Conservation (phyloP, 23 tunicate species). For the Halocynthia aurantium region DNA sequence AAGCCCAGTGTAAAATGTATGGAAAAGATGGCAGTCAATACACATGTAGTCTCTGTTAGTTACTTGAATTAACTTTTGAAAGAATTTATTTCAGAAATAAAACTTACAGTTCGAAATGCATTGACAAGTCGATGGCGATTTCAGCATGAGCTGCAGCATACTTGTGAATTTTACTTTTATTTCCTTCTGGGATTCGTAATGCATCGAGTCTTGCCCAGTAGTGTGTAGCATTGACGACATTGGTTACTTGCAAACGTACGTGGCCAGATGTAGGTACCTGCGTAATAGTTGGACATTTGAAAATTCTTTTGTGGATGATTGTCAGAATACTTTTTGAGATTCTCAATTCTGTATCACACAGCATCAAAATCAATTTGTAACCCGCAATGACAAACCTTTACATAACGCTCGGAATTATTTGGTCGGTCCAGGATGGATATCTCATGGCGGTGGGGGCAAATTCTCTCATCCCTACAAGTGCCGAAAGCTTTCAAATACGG, state of each 20-base stretch:
- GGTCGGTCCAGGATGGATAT: constrained; percentile 32
- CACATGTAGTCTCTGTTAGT: too few relatives aligned
- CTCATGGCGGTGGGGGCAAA: constrained; percentile 41
- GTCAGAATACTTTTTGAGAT: too few relatives aligned
- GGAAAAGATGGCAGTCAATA: too few relatives aligned
- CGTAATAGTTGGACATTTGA: not conserved
- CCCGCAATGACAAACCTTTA: constrained; percentile 13
- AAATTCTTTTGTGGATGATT: too few relatives aligned
- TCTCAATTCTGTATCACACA: not conserved
- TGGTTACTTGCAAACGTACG: constrained; percentile 27
- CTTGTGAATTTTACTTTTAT: not conserved
- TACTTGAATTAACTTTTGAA: too few relatives aligned
- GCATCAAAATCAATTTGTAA: not conserved
- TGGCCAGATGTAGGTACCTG: constrained; percentile 66
- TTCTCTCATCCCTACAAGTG: constrained; percentile 31
- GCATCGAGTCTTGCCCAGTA: constrained; percentile 34
- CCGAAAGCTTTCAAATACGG: constrained; percentile 54
- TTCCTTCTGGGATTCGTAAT: not conserved
- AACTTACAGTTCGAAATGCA: not conserved
- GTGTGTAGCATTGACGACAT: constrained; percentile 51
- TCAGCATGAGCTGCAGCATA: constrained; percentile 2
- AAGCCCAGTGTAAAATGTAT: too few relatives aligned
- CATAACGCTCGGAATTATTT: constrained; percentile 16
- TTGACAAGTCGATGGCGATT: not conserved
- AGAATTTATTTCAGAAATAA: too few relatives aligned